Conservation (phyloP, 2,888 invertebrate species). For the Dicycla oo region DNA sequence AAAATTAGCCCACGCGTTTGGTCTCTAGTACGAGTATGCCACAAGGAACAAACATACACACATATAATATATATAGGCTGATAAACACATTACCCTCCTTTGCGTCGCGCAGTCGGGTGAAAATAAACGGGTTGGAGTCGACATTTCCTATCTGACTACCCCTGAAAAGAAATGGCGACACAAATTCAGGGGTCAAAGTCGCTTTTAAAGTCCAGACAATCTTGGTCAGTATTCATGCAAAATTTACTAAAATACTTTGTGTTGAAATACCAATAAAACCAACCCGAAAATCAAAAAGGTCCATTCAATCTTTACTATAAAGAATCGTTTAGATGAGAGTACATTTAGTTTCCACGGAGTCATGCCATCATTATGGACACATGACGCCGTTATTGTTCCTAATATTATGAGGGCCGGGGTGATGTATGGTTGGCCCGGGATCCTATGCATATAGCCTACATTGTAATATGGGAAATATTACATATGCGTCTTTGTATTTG, state of each 20-base stretch:
- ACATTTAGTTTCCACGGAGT: slow-evolving; percentile 51
- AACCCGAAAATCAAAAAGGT: slow-evolving; percentile 14
- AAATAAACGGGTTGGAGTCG: too few species aligned
- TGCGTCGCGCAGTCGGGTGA: too few species aligned
- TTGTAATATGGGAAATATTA: slow-evolving; percentile 56
- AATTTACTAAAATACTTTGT: background rate
- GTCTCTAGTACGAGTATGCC: too few species aligned
- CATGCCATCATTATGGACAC: slow-evolving; percentile 63
- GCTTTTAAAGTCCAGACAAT: background rate
- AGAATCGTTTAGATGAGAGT: slow-evolving; percentile 52
- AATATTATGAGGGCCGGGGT: slow-evolving; percentile 58
- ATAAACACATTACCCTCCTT: too few species aligned
- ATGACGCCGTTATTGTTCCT: slow-evolving; percentile 57
- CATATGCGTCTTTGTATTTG: slow-evolving; percentile 39
- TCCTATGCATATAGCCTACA: slow-evolving; percentile 53
- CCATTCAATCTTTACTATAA: slow-evolving; percentile 11
- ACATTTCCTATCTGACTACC: background rate
- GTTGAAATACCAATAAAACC: background rate
- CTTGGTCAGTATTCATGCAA: background rate
- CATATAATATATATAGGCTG: too few species aligned
- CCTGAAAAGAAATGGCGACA: background rate
- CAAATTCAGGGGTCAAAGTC: background rate
- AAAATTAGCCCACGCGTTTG: too few species aligned
- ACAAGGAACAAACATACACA: too few species aligned
- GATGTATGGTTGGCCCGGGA: slow-evolving; percentile 53